These are phyloP conservation scores for Calosoma granatense DNA, from an alignment of 1,140 invertebrate genomes.

Conservation along the genomic window DNA sequence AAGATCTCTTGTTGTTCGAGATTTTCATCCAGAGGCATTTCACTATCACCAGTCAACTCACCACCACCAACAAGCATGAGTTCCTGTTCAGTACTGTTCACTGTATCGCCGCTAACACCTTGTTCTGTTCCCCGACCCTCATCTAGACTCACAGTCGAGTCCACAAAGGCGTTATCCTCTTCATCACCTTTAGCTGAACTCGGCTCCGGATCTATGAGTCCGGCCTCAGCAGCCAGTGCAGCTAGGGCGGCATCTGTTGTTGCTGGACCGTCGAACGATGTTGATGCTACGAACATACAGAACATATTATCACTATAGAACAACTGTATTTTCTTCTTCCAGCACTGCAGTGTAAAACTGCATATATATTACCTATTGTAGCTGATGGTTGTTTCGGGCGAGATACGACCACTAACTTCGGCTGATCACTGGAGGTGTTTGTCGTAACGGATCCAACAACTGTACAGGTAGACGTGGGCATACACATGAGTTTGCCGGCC, in stretches of 20 bases:
- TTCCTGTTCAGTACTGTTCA: not conserved
- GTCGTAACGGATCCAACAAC: constrained; percentile 15
- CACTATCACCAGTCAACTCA: not conserved
- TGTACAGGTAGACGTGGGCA: constrained; percentile 36
- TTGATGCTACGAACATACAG: constrained; percentile 33
- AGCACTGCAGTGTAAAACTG: not conserved
- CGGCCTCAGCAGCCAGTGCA: constrained; percentile 53
- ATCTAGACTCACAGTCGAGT: not conserved
- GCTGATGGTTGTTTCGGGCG: constrained; percentile 42
- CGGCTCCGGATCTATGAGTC: constrained; percentile 47
- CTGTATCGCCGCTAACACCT: not conserved
- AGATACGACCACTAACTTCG: constrained; percentile 43
- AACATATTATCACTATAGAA: too few species aligned
- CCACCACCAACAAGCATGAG: not conserved
- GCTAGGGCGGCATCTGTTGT: constrained; percentile 54
- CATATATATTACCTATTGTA: constrained; percentile 38
- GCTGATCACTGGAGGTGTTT: constrained; percentile 28
- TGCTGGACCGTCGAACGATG: constrained; percentile 46
- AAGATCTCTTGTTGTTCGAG: not conserved
- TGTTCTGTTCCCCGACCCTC: not conserved
- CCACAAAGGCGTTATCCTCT: not conserved
- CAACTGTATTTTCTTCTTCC: constrained; percentile 23
- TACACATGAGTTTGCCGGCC: constrained; percentile 28
- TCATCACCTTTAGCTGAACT: constrained; percentile 7
- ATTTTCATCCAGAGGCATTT: not conserved